phyloP scores from a whole-genome alignment of 2,888 invertebrate genomes.

The Drosophila austrosaltans region DNA sequence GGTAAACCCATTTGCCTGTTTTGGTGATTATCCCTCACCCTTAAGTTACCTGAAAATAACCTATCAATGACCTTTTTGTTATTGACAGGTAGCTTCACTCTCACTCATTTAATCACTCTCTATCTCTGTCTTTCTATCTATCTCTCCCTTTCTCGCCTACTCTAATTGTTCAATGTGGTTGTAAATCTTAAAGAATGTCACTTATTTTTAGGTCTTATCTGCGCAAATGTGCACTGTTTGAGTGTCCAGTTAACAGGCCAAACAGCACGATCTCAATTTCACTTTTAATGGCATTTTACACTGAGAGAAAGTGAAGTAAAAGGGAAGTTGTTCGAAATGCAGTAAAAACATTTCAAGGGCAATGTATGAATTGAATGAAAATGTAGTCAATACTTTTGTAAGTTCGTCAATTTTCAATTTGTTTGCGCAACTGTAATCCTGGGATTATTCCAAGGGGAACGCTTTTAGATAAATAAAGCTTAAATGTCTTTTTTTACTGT shows the following conservation, averaged over 20 bases:
- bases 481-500: too few species aligned
- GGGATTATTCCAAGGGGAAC: too few species aligned
- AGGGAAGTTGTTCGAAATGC: background rate
- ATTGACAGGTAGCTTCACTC: slow-evolving; percentile 23
- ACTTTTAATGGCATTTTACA: slow-evolving; percentile 2
- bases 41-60: slow-evolving; percentile 3
- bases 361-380: background rate
- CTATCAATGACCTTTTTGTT: slow-evolving; percentile 43
- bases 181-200: slow-evolving; percentile 5
- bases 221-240: slow-evolving; percentile 7
- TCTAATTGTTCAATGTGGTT: background rate
- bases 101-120: background rate
- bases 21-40: slow-evolving; percentile 29
- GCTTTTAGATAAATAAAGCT: too few species aligned
- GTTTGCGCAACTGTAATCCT: too few species aligned
- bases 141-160: background rate
- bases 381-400: too few species aligned
- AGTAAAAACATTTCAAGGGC: background rate
- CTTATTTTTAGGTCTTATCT: background rate
- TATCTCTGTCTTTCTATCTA: background rate
- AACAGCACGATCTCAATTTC: slow-evolving; percentile 17
- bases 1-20: slow-evolving; percentile 18
- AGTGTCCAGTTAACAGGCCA: background rate
- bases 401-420: too few species aligned
- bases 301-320: background rate